phyloP scores from a whole-genome alignment of 2,888 invertebrate species.

The Euspilapteryx auroguttella region DNA sequence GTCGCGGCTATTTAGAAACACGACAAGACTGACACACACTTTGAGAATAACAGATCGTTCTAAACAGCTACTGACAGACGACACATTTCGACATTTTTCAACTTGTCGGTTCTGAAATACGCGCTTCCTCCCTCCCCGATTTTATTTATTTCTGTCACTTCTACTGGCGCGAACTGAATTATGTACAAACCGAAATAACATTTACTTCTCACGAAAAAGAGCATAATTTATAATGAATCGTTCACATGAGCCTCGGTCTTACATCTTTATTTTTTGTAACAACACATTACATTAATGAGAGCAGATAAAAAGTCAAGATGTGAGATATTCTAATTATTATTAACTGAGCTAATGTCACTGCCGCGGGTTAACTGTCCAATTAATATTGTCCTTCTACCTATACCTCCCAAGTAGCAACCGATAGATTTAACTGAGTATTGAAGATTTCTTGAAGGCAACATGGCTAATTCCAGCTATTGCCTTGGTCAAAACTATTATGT shows the following conservation, averaged over 20 bases:
- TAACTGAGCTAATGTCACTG: conserved; percentile 24
- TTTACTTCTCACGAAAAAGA: conserved; percentile 15
- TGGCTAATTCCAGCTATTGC: too few species aligned
- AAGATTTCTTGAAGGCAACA: too few species aligned
- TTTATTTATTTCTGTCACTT: conserved; percentile 36
- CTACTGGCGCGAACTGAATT: conserved; percentile 14
- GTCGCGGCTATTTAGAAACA: conserved; percentile 44
- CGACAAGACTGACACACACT: conserved; percentile 22
- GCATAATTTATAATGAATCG: too few species aligned
- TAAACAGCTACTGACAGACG: conserved; percentile 60
- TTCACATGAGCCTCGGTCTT: too few species aligned
- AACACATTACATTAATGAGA: too few species aligned
- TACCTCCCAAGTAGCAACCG: too few species aligned
- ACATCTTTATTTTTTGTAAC: too few species aligned
- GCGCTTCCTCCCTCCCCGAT: conserved; percentile 19
- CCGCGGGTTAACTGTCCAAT: conserved; percentile 31
- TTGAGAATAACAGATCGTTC: conserved; percentile 56
- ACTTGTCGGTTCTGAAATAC: conserved; percentile 57
- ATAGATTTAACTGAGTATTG: too few species aligned
- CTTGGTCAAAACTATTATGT: too few species aligned
- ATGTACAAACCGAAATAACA: conserved; percentile 12
- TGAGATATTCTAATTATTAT: conserved; percentile 25
- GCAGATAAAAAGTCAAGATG: conserved; percentile 27
- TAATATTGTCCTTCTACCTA: too few species aligned
- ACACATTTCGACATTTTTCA: conserved; percentile 61